Percentiles rank a stretch among this genome's conserved stretches.
Conservation (phyloP, 2,797 vertebrate species). For the Hozukius guyotensis region DNA sequence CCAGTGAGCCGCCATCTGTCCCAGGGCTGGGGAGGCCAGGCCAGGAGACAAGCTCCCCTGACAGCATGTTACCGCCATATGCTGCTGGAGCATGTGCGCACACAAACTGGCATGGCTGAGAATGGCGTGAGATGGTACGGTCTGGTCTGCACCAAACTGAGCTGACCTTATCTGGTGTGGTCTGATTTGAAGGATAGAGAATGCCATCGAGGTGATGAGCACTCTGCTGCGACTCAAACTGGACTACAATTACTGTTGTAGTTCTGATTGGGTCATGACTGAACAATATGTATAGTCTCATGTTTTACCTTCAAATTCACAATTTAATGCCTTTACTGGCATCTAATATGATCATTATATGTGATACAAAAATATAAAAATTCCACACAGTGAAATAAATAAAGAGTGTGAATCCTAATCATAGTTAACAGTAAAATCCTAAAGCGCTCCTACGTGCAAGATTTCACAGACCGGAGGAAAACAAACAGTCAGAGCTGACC, state of each 20-base stretch:
- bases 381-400: background rate
- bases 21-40: constrained; percentile 82
- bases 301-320: background rate
- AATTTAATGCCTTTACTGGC: background rate
- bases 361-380: too few relatives aligned
- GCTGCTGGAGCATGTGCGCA: constrained; percentile 77
- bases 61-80: constrained; percentile 89
- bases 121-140: constrained; percentile 35
- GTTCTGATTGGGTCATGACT: background rate
- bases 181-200: constrained; percentile 16
- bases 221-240: background rate
- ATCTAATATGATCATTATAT: too few relatives aligned
- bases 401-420: background rate
- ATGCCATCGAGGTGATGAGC: background rate
- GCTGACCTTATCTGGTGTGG: constrained; percentile 43
- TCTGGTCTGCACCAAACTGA: constrained; percentile 29
- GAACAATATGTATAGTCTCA: background rate
- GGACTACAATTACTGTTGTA: background rate
- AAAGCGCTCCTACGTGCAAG: background rate
- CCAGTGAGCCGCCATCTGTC: constrained; percentile 92
- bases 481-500: too few relatives aligned
- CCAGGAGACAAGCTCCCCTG: constrained; percentile 86
- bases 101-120: constrained; percentile 44
- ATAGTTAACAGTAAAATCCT: background rate
- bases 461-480: too few relatives aligned